Conservation (phyloP, 2,113 vertebrate species). For the Pomatostomus ruficeps region DNA sequence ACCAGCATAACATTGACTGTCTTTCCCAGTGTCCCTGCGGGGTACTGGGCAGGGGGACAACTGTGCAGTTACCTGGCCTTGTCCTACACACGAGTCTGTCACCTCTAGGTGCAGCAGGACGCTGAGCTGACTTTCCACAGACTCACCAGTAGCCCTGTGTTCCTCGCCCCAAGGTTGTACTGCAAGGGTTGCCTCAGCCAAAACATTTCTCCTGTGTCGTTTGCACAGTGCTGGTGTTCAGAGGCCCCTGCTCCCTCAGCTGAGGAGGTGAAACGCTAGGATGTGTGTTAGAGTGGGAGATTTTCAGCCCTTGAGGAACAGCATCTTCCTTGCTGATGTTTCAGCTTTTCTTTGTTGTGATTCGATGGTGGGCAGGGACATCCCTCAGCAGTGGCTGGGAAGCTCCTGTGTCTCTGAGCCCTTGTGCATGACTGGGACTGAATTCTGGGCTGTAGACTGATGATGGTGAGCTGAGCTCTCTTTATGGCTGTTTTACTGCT, state of each 20-base stretch:
- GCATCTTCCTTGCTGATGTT: background rate
- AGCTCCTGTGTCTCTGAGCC: background rate
- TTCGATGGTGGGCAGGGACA: background rate
- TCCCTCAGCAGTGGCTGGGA: background rate
- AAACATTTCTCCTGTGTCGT: background rate
- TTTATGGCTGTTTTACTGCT: background rate
- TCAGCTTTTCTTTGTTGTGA: background rate
- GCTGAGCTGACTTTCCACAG: accelerated
- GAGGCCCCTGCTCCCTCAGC: accelerated
- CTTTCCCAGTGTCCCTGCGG: accelerated
- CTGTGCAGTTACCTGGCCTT: background rate
- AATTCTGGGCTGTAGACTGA: background rate
- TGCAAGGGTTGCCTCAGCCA: background rate
- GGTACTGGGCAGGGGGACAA: background rate
- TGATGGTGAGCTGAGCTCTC: background rate
- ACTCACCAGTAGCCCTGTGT: accelerated
- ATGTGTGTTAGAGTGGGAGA: background rate
- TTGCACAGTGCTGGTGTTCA: background rate
- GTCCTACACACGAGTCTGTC: background rate
- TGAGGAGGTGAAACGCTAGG: accelerated
- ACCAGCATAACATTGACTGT: background rate
- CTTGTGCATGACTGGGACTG: background rate
- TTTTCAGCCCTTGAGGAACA: background rate
- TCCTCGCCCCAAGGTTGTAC: background rate
- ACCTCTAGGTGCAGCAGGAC: accelerated